phyloP scores from a whole-genome alignment of 2,797 vertebrate species.

The Chelon labrosus region DNA sequence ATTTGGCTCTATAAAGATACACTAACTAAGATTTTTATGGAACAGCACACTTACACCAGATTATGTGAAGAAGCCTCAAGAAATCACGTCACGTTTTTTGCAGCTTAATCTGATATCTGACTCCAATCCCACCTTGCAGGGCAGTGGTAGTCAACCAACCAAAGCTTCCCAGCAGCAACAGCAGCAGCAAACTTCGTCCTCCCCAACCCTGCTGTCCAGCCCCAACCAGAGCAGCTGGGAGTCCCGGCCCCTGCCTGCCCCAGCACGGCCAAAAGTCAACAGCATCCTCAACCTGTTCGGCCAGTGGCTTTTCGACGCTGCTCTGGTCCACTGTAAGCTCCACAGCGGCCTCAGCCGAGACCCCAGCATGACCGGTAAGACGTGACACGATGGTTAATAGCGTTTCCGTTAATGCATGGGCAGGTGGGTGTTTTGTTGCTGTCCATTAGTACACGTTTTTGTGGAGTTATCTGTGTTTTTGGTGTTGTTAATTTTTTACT shows the following conservation, averaged over 20 bases:
- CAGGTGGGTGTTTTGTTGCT: slow-evolving; percentile 70
- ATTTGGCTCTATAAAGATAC: background rate
- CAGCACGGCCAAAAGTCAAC: slow-evolving; percentile 95
- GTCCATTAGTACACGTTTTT: slow-evolving; percentile 63
- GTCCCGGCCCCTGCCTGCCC: slow-evolving; percentile 93
- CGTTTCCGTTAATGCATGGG: slow-evolving; percentile 69
- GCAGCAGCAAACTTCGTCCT: slow-evolving; percentile 86
- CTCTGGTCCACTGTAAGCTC: slow-evolving; percentile 97
- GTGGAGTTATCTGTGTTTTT: slow-evolving; percentile 65
- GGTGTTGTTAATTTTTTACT: slow-evolving; percentile 51
- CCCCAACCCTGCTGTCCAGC: slow-evolving; percentile 93
- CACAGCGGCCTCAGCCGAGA: slow-evolving; percentile 96
- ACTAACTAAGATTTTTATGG: background rate
- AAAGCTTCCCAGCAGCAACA: slow-evolving; percentile 90
- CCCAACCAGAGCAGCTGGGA: slow-evolving; percentile 96
- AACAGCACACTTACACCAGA: background rate
- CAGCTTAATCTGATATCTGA: background rate
- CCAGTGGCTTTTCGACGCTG: slow-evolving; percentile 96
- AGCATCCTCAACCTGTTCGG: slow-evolving; percentile 98
- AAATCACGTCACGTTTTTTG: background rate
- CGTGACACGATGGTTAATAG: background rate
- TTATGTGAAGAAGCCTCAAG: background rate
- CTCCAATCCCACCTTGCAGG: slow-evolving; percentile 75
- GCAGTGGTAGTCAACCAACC: slow-evolving; percentile 88
- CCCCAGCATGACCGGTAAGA: slow-evolving; percentile 97